Evolutionary conservation across 2,797 vertebrate species (phyloP), one percentile per base, ranked within the genome.

Genomic region (Pelobates cultripes): DNA sequence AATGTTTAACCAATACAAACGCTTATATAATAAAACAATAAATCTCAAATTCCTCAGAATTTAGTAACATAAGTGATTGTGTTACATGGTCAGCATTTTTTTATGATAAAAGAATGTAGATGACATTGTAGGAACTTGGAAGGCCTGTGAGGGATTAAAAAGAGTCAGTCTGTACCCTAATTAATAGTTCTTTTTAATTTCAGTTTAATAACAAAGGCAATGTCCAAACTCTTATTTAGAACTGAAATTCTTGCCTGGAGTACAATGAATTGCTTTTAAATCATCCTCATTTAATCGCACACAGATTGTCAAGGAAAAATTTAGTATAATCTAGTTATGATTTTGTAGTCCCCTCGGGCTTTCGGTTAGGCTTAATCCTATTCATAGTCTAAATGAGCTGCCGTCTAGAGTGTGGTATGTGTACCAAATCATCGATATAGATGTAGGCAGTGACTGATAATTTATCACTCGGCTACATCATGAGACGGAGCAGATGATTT

Each of bases 361-460:
- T 84, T 84, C 72, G 67, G 82, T 84, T 75, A 73, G 77, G 77
- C 77, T 84, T 84, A 84, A 84, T 84, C 82, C 82, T 84, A 84
- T 84, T 84, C 82, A 84, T 84, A 84, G 82, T 84, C 82, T 79
- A 84, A 84, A 84, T 84, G 82, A 84, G 72, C 82, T 84, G 82
- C 82, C 82, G 79, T 84, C 66, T 69, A 84, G 53, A 63, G 71
- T 68, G 72, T 77, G 45, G 64, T 79, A 66, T 79, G 82, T 84
- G 82, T 79, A 84, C 82, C 82, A 79, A 84, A 84, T 84, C 82
- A 84, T 79, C 57, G 67, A 57, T 75, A 78, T 78, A 67, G 82
- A 84, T 84, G 82, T 79, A 70, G 77, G 77, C 82, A 66, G 71
- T 75, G 77, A 84, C 77, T 75, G 72, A 72, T 79, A 73, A 84